Base-by-base conservation (phyloP, 2,113 vertebrate genomes). In the Xyrauchen texanus region DNA sequence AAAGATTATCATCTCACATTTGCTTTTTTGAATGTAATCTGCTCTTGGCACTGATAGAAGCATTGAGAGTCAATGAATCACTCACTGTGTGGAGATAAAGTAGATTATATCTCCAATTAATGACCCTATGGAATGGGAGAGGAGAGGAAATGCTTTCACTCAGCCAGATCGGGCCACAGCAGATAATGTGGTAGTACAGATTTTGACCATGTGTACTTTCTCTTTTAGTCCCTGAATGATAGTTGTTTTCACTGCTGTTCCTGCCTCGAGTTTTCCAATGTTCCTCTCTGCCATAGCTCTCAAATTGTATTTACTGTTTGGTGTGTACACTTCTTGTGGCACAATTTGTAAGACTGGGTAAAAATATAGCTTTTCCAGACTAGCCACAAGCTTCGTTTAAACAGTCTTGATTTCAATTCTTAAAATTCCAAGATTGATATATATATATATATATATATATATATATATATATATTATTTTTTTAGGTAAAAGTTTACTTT, bases 51-150 rank as follows among this genome's bases (percentile, higher is more conserved):
- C 72, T 65, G 60, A 57, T 57, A 53, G 58, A 83, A 84, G 69
- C 72, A 34, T 79, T 58, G 15, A 70, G 77, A 76, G 68, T 75
- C 44, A 57, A 60, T 85, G 82, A 84, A 84, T 84, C 58, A 70
- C 74, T 65, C 80, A 79, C 78, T 88, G 85, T 86, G 76, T 78
- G 63, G 74, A 81, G 82, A 86, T 83, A 78, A 82, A 84, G 78
- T 83, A 83, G 85, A 85, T 88, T 81, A 85, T 83, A 53, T 84
- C 58, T 76, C 53, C 65, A 82, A 82, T 86, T 88, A 86, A 83
- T 79, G 60, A 42, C 61, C 68, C 51, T 51, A 49, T 75, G 77
- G 68, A 86, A 72, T 71, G 68, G 52, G 68, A 80, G 12, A 42
- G 67, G 46, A 82, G 57, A 83, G 79, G 82, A 80, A 84, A 69